Evolutionary conservation across 2,888 invertebrate genomes (phyloP).

Genomic region (Athalia rosae): DNA sequence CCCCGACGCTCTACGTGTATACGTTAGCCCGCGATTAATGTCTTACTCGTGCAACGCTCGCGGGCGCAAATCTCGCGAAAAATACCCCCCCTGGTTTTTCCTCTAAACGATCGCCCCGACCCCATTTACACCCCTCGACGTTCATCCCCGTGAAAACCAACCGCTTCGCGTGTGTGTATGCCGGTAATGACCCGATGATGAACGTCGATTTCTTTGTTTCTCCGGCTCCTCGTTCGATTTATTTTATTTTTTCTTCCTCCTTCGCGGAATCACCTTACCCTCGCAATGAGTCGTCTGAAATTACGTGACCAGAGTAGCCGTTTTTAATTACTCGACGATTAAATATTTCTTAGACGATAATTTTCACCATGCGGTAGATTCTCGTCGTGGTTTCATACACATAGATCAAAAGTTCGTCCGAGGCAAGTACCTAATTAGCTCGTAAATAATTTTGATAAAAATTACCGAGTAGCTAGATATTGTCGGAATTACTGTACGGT

Average conservation of each 20-base stretch:
- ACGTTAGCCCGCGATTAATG: conserved; percentile 66
- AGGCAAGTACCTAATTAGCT: conserved; percentile 62
- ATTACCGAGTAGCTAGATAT: conserved; percentile 63
- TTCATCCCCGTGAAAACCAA: conserved; percentile 5
- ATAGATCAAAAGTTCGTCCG: conserved; percentile 25
- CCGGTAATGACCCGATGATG: conserved; percentile 34
- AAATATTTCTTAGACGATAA: no score
- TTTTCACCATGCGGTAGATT: no score
- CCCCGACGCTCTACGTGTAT: conserved; percentile 41
- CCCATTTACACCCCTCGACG: background rate
- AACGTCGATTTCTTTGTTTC: conserved; percentile 23
- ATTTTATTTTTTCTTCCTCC: background rate
- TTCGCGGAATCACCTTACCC: background rate
- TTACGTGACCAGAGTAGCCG: no score
- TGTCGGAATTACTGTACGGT: no score
- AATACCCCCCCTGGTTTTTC: conserved; percentile 45
- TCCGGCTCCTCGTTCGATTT: background rate
- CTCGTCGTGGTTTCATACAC: background rate
- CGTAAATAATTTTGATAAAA: conserved; percentile 72
- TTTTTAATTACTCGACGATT: no score
- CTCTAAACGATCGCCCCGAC: conserved; percentile 21
- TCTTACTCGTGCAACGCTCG: conserved; percentile 65
- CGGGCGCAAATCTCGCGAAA: conserved; percentile 48
- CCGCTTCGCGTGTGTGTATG: conserved; percentile 40
- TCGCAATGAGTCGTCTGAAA: no score